Percentiles rank a stretch among this genome's conserved stretches.
Conservation (phyloP, 2,888 invertebrate genomes). For the Tipula vernalis region DNA sequence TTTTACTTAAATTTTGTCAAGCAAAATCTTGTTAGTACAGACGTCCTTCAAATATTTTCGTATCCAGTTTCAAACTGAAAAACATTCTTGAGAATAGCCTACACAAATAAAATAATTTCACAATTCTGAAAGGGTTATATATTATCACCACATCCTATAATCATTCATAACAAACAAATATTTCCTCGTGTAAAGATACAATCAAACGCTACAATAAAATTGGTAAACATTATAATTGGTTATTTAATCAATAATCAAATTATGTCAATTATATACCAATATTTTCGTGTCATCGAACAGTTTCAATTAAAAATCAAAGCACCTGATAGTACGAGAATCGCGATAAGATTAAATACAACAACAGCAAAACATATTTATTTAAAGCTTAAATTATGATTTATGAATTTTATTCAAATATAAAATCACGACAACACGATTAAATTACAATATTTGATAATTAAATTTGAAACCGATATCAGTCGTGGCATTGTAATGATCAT, state of each 20-base stretch:
- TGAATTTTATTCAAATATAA: not conserved
- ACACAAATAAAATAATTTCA: too few relatives aligned
- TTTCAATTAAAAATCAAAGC: not conserved
- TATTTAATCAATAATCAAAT: not conserved
- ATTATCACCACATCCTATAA: not conserved
- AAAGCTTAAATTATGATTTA: not conserved
- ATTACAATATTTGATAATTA: constrained; percentile 19
- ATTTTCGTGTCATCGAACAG: not conserved
- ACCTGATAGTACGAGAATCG: not conserved
- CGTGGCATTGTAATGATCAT: constrained; percentile 31
- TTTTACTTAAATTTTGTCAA: too few relatives aligned
- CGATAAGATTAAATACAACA: not conserved
- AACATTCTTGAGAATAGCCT: too few relatives aligned
- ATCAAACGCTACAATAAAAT: not conserved
- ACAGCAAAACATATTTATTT: not conserved
- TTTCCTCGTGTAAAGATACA: not conserved
- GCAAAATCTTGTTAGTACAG: too few relatives aligned
- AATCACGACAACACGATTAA: not conserved
- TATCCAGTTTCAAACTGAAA: too few relatives aligned
- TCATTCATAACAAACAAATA: not conserved
- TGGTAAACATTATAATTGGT: not conserved
- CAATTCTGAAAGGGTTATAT: not conserved
- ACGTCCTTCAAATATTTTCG: too few relatives aligned
- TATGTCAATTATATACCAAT: not conserved
- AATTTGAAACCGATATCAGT: constrained; percentile 28